phyloP scores from a whole-genome alignment of 2,113 vertebrate genomes.

The Motacilla tschutschensis region DNA sequence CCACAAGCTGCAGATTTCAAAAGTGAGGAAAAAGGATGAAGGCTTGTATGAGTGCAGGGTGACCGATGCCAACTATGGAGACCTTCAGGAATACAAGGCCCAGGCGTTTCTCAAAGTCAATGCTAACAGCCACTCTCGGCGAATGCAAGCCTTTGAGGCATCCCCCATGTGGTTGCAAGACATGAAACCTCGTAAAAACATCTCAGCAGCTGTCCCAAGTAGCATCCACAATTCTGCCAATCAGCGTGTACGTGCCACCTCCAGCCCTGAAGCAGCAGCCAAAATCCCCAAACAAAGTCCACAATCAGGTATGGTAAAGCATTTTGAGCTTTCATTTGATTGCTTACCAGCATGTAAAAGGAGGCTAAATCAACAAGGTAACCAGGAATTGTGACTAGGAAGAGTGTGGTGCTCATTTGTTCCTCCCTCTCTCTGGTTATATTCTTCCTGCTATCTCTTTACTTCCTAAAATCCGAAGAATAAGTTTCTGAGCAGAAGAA shows the following conservation, averaged over 20 bases:
- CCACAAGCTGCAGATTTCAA: conserved; percentile 94
- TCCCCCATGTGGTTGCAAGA: conserved; percentile 92
- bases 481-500: conserved; percentile 3
- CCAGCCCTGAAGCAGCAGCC: conserved; percentile 86
- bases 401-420: background rate
- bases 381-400: conserved; percentile 30
- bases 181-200: conserved; percentile 86
- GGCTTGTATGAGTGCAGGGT: conserved; percentile 93
- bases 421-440: background rate
- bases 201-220: conserved; percentile 75
- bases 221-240: conserved; percentile 78
- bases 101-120: conserved; percentile 91
- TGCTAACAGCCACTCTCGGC: conserved; percentile 79
- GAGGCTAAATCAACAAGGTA: conserved; percentile 20
- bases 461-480: conserved; percentile 1
- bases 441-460: background rate
- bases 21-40: conserved; percentile 91
- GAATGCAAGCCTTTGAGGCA: conserved; percentile 87
- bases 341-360: conserved; percentile 32
- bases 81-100: conserved; percentile 91
- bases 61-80: conserved; percentile 90
- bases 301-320: conserved; percentile 87
- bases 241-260: conserved; percentile 80
- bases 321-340: conserved; percentile 68
- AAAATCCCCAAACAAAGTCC: conserved; percentile 89